Evolutionary conservation across 2,888 invertebrate genomes (phyloP).

Genomic region (Eumacrocentrus americanus): DNA sequence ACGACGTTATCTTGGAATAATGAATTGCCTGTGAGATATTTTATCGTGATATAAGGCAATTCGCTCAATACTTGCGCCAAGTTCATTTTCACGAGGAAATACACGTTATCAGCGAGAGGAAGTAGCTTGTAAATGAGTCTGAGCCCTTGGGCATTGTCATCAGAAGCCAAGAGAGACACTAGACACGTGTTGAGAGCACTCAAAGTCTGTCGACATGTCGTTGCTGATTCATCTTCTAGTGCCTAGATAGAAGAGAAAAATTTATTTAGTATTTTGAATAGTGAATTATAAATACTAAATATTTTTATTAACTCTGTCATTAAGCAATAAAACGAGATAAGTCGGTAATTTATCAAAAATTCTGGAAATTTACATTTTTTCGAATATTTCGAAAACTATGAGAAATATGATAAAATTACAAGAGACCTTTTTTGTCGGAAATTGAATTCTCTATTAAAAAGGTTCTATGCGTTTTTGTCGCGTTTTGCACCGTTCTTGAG

Average conservation of each 20-base stretch:
- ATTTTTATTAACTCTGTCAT: too few species aligned
- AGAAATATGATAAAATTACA: too few species aligned
- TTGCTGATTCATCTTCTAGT: constrained; percentile 75
- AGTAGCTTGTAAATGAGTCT: constrained; percentile 70
- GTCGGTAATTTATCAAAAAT: too few species aligned
- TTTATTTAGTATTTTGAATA: too few species aligned
- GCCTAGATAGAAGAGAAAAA: constrained; percentile 65
- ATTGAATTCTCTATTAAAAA: too few species aligned
- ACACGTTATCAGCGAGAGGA: constrained; percentile 72
- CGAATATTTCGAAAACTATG: too few species aligned
- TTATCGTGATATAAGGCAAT: constrained; percentile 67
- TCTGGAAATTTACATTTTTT: too few species aligned
- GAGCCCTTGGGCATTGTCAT: constrained; percentile 66
- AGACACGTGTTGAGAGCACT: constrained; percentile 69
- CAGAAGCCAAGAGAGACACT: constrained; percentile 68
- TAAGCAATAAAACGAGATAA: too few species aligned
- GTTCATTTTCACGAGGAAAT: constrained; percentile 85
- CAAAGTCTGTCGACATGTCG: constrained; percentile 76
- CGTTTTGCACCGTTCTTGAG: too few species aligned
- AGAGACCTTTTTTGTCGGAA: too few species aligned
- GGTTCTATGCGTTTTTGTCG: too few species aligned
- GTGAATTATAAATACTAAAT: too few species aligned
- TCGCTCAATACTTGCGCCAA: constrained; percentile 69
- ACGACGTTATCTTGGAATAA: constrained; percentile 69
- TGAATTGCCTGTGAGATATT: constrained; percentile 63